These are phyloP conservation scores for Mormyrus iriodes DNA, from an alignment of 2,113 vertebrate species.

Conservation along the genomic window DNA sequence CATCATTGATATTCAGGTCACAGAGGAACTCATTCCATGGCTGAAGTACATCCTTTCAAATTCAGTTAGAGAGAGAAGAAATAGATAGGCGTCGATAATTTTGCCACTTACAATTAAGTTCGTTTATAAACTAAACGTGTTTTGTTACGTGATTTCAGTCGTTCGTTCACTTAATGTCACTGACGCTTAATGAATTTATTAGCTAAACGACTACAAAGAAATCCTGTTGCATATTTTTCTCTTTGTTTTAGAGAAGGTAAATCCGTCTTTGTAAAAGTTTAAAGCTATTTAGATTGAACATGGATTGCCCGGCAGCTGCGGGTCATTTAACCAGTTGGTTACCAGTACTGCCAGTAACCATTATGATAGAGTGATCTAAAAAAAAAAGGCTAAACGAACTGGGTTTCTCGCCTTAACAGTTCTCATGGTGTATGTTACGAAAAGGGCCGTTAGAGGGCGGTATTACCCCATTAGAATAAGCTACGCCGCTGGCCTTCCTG, in stretches of 20 bases:
- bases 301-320: too few species aligned
- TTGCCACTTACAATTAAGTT: neutral
- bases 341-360: neutral
- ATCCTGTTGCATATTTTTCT: neutral
- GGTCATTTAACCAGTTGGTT: neutral
- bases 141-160: neutral
- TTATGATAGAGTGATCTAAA: neutral
- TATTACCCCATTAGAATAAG: neutral
- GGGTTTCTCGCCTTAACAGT: neutral
- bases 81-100: neutral
- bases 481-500: neutral
- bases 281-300: neutral
- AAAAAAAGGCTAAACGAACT: neutral
- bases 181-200: neutral
- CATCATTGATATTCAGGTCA: slow-evolving; percentile 28
- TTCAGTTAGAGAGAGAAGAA: slow-evolving; percentile 8
- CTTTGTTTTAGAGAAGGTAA: neutral
- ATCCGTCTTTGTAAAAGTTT: neutral
- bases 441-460: neutral
- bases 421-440: neutral
- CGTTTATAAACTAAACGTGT: neutral
- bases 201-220: neutral
- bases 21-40: slow-evolving; percentile 25
- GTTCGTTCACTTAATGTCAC: neutral
- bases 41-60: slow-evolving; percentile 27